Evolutionary conservation across 1,140 invertebrate genomes (phyloP), one percentile per base, ranked within the genome.

Genomic region (Phthorimaea operculella): DNA sequence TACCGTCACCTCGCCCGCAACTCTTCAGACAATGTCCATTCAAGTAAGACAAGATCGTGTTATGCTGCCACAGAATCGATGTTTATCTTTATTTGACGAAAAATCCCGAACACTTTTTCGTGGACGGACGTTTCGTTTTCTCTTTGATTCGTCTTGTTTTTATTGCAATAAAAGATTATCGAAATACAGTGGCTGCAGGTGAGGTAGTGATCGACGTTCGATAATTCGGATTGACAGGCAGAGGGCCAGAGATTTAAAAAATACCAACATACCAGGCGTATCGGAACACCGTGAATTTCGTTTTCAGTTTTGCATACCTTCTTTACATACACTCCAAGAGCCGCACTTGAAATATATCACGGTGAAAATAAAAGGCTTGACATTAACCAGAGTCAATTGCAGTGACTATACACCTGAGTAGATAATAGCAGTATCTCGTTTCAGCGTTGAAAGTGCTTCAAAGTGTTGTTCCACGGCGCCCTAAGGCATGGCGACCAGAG

Each of bases 211-310:
- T 63, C 57, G 60, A 57, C 58, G 39, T 34, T 59, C 54, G 64
- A 66, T 70, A 63, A 66, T 62, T 66, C 62, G 60, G 62, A 66
- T 62, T 66, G 67, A 69, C 66, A 59, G 59, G 55, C 12, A 47
- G 44, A 9, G 36, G 10, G 21, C 21, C 21, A 28, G 21, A 28
- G 21, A 28, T 28, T 28, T 28, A 28, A 28, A n/a, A 28, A 28
- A 28, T 28, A 28, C 21, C 6, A 28, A 4, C 2, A 4, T 28
- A 2, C 21, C 21, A 28, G 21, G 21, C 21, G 21, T 28, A 28
- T 28, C 21, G 21, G 21, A 28, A 28, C 21, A 28, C 21, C 21
- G 21, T 28, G 21, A 28, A 28, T 28, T 28, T 28, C 6, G 21
- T 28, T 28, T 28, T 28, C 6, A 28, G 21, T 28, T 28, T 28